Evolutionary conservation across 2,797 vertebrate species (phyloP).

Genomic region (Ara ararauna): DNA sequence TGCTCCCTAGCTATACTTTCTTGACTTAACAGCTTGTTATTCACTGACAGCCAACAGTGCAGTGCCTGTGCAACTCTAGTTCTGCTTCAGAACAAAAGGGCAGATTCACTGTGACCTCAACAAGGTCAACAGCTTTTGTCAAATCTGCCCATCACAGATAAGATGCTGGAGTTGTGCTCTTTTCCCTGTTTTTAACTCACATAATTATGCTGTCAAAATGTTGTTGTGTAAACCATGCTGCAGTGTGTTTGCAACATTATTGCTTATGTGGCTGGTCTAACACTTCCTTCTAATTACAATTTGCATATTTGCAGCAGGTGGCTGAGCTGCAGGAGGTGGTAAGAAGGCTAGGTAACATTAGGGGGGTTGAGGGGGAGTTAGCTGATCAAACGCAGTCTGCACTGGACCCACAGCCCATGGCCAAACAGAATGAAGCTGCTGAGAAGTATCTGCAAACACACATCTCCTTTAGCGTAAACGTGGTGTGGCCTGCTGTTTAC

Average conservation of each 20-base stretch:
- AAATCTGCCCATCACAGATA: neutral
- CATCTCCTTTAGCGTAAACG: neutral
- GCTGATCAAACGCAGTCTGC: neutral
- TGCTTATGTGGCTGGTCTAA: neutral
- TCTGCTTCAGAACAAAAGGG: neutral
- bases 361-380: neutral
- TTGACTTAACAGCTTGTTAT: neutral
- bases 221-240: neutral
- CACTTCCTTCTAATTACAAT: neutral
- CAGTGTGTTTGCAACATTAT: neutral
- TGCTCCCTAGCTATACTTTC: neutral
- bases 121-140: neutral
- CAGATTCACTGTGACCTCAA: neutral
- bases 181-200: neutral
- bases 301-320: constrained; percentile 13
- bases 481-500: neutral
- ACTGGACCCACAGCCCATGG: neutral
- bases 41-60: neutral
- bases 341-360: neutral
- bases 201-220: neutral
- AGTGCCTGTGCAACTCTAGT: neutral
- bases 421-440: neutral
- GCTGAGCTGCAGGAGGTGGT: neutral
- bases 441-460: neutral
- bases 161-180: neutral